These are phyloP conservation scores for Hydrozoanthus gracilis DNA, from an alignment of 92 coral and sea anemone genomes.

Conservation along the genomic window DNA sequence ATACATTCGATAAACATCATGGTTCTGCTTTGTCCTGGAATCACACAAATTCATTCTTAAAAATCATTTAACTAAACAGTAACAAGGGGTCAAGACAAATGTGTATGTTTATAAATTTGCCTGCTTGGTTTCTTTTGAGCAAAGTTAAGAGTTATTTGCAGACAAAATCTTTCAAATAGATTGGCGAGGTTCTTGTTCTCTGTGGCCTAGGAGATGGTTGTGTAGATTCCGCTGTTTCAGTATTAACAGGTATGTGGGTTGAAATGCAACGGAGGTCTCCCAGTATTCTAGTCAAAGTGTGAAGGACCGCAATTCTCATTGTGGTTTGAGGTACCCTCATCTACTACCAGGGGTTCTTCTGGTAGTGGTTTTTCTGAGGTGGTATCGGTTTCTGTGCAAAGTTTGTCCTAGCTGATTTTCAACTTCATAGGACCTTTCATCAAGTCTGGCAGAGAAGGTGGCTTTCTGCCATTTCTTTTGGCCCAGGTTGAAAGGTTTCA, in stretches of 20 bases:
- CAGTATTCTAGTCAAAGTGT: not conserved
- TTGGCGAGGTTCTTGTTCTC: constrained; percentile 17
- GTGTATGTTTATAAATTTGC: not conserved
- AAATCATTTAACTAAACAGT: too few relatives aligned
- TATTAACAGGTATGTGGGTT: not conserved
- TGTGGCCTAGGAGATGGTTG: constrained; percentile 38
- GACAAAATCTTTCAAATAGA: constrained; percentile 24
- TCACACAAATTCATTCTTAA: too few relatives aligned
- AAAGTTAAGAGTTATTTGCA: constrained; percentile 2
- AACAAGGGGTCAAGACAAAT: not conserved
- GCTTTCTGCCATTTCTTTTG: constrained; percentile 53
- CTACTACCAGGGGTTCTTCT: not conserved
- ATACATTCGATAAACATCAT: too few relatives aligned
- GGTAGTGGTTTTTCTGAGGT: constrained; percentile 33
- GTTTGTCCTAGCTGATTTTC: constrained; percentile 45
- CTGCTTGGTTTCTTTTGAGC: not conserved
- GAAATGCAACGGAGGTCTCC: not conserved
- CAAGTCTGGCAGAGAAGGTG: constrained; percentile 24
- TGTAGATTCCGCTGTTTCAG: not conserved
- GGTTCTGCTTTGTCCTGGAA: too few relatives aligned
- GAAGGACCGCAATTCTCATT: not conserved
- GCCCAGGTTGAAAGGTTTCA: constrained; percentile 51
- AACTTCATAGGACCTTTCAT: constrained; percentile 48
- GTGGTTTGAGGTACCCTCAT: not conserved
- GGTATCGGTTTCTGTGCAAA: constrained; percentile 47